These are phyloP conservation scores for Drosophila setifemur DNA, from an alignment of 1,140 invertebrate genomes.

Conservation along the genomic window DNA sequence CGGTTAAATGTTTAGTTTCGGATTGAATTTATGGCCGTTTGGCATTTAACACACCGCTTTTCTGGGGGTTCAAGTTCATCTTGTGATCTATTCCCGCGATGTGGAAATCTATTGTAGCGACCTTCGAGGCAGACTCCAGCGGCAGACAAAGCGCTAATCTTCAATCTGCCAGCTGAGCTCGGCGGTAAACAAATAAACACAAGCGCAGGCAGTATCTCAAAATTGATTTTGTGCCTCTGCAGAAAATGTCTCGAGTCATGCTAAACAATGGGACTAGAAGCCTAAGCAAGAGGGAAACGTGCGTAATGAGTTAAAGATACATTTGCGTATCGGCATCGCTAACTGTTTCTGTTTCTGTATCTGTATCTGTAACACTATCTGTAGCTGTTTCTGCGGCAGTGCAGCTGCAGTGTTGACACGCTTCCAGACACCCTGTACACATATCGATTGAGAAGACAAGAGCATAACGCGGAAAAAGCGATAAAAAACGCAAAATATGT, in stretches of 20 bases:
- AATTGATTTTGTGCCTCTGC: slow-evolving; percentile 29
- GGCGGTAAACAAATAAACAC: slow-evolving; percentile 26
- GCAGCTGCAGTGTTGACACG: slow-evolving; percentile 7
- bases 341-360: slow-evolving; percentile 37
- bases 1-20: slow-evolving; percentile 32
- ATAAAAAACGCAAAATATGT: slow-evolving; percentile 54
- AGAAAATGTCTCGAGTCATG: slow-evolving; percentile 11
- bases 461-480: slow-evolving; percentile 8
- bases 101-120: slow-evolving; percentile 22
- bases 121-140: slow-evolving; percentile 16
- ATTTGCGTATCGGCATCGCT: slow-evolving; percentile 10
- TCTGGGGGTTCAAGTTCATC: slow-evolving; percentile 33
- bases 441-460: slow-evolving; percentile 61
- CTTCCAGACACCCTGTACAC: slow-evolving; percentile 52
- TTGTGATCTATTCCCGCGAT: neutral
- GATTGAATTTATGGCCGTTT: slow-evolving; percentile 54
- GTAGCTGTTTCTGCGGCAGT: slow-evolving; percentile 7
- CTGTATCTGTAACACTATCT: slow-evolving; percentile 25
- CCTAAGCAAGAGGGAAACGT: slow-evolving; percentile 42
- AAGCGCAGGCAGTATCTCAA: slow-evolving; percentile 20
- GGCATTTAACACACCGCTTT: slow-evolving; percentile 34
- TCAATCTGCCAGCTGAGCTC: slow-evolving; percentile 30
- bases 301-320: slow-evolving; percentile 41
- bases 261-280: slow-evolving; percentile 27
- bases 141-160: slow-evolving; percentile 37